Base-by-base conservation (phyloP, 2,113 vertebrate genomes). In the Montifringilla adamsi region DNA sequence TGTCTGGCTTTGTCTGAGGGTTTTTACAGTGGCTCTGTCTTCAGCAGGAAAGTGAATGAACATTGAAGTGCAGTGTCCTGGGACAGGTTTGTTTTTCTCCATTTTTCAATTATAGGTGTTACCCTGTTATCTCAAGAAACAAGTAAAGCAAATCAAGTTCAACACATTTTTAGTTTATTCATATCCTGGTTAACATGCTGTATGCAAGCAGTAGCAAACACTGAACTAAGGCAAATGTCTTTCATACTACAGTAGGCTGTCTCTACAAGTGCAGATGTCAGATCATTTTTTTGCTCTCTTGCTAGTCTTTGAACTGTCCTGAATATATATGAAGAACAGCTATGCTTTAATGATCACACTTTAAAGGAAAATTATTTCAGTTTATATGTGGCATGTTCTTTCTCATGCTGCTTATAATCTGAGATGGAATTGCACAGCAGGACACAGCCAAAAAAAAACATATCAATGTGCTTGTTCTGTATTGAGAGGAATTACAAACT, bases 391-490 rank as follows among this genome's bases (percentile, higher is more conserved):
- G 10, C 33, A 31, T 60, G 20, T 37, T 87, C 35, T 58, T 82
- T 75, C 59, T 95, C 81, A 82, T 78, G 85, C 53, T 90, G 52
- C 68, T 95, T 91, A 81, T 93, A 93, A 96, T 87, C 70, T 64
- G 92, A 94, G 76, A 68, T 73, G 80, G 89, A 77, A 52, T 92
- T 93, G 90, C 92, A 87, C 74, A 97, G 85, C 83, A 94, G 93
- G 93, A 86, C 15, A 43, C 81, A 96, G 90, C 68, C 90, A 90
- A 90, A 79, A 94, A 94, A 91, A 87, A 64, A 27, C 26, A 52
- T 87, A 69, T 89, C 92, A 85, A 55, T 89, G 64, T 35, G 7
- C 67, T 89, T 82, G 72, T 78, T 92, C 52, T 83, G 60, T 69
- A 73, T n/a, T 87, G 56, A 87, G 75, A 91, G 58, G 55, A 94